Evolutionary conservation across 2,797 vertebrate genomes (phyloP).

Genomic region (Xiphophorus birchmanni): DNA sequence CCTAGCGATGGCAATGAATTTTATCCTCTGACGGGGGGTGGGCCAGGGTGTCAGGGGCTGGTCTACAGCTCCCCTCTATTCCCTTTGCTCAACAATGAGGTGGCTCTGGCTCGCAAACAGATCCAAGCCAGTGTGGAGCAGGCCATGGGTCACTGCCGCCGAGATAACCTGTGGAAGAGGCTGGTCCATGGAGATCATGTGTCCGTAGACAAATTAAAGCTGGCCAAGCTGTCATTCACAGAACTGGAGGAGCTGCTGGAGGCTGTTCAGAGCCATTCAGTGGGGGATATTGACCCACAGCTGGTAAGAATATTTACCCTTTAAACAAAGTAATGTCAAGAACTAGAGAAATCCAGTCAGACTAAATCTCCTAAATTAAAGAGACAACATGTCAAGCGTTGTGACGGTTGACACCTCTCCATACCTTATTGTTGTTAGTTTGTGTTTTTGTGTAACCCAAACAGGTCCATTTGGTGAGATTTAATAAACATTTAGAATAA

Average conservation of each 20-base stretch:
- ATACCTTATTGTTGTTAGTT: background rate
- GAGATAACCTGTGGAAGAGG: conserved; percentile 96
- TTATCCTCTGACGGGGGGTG: conserved; percentile 55
- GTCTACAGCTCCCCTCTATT: conserved; percentile 86
- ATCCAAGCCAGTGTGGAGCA: conserved; percentile 92
- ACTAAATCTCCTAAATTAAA: background rate
- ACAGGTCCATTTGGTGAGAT: too few species aligned
- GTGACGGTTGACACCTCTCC: background rate
- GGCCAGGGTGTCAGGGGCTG: conserved; percentile 69
- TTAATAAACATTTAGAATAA: too few species aligned
- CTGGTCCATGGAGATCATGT: conserved; percentile 95
- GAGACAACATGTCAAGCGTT: too few species aligned
- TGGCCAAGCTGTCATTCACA: conserved; percentile 88
- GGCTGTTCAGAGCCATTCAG: conserved; percentile 91
- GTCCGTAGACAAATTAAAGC: conserved; percentile 91
- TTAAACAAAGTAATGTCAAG: background rate
- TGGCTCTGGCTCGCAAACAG: conserved; percentile 85
- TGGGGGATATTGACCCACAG: conserved; percentile 94
- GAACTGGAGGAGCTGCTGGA: conserved; percentile 95
- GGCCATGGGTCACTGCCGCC: conserved; percentile 95
- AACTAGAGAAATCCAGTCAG: background rate
- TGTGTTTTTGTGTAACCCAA: too few species aligned
- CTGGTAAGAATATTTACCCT: conserved; percentile 80
- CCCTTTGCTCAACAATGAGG: conserved; percentile 90
- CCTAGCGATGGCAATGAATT: conserved; percentile 80